Base-by-base conservation (phyloP, 2,888 invertebrate species). In the Adineta ricciae region DNA sequence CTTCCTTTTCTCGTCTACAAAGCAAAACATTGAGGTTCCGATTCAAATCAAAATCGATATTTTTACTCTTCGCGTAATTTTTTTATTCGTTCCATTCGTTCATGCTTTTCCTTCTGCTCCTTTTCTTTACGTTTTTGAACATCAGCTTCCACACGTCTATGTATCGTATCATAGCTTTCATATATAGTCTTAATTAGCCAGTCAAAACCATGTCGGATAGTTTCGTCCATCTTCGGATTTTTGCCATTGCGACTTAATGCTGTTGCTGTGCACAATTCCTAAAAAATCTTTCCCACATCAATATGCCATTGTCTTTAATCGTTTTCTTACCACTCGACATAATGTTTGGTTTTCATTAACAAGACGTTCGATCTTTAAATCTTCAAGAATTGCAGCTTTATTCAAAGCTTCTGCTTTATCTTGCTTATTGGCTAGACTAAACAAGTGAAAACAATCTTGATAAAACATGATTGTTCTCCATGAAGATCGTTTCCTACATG, bases 391-490 rank as follows among this genome's bases (percentile, higher is more conserved):
- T 46, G 83, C 50, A 41, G 52, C 82, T 56, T 85, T 83, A 36
- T 85, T 84, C 32, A 85, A 41, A 4, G 85, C 32, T 21, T 85
- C 73, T 3, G 50, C 41, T 38, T 38, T 36, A 49, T 85, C 85
- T 50, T 85, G 85, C 73, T 85, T 85, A 38, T 85, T 85, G 24
- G 78, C 85, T 27, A 85, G n/a, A 19, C 84, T 83, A 83, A 82
- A 82, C 14, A 14, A 14, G 16, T 9, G 9, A 50, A 50, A 46
- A 24, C n/a, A 49, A 49, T 49, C 14, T 49, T 11, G 14, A 14
- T 49, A 11, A 8, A 49, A 49, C 14, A 11, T 49, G 49, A 11
- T 73, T 73, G 32, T 11, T 11, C 7, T 73, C 8, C 14, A 32
- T 73, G 14, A n/a, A n/a, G n/a, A n/a, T n/a, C n/a, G n/a, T n/a